Base-by-base conservation (phyloP, 2,888 invertebrate species). In the Apotomis betuletana region DNA sequence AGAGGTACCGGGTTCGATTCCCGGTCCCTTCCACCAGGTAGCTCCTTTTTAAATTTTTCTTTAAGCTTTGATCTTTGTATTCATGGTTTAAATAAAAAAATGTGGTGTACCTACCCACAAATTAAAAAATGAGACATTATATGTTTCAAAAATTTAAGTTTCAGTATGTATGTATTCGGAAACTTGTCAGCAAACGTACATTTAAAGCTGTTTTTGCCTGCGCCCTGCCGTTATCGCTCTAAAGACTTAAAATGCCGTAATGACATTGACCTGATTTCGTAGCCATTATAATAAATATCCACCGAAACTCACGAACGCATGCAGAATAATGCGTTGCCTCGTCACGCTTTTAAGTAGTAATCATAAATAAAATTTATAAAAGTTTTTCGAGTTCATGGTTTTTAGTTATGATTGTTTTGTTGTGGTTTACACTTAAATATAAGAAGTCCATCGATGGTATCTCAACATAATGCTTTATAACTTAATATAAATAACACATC, bases 341-440 rank as follows among this genome's bases (percentile, higher is more conserved):
- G 27, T 44, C 64, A 64, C 54, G 54, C 55, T 64, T 44, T 64
- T 44, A 54, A 55, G 54, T 64, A 64, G 54, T 64, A 64, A 52
- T 64, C 64, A 27, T 55, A 64, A 64, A 64, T 64, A 55, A 55
- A 44, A 44, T 64, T 54, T 44, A 55, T 55, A 64, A 55, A 64
- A 41, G 13, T 52, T 10, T 13, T 3, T 10, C 12, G 12, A 36
- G 27, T 27, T 27, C 9, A 13, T 8, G 9, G 6, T 6, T 15
- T 9, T 49, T 27, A 61, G 2, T 27, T 61, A 9, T 13, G 44
- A 44, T 44, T 44, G 8, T 44, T 15, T 15, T 15, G 15, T 15
- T 15, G 15, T 15, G 15, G 15, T 15, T 15, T 15, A 1, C 15
- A 15, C 15, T 15, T 15, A 15, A 15, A 15, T 15, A 15, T 15